Evolutionary conservation across 2,797 vertebrate species (phyloP).

Genomic region (Coregonus suidteri): DNA sequence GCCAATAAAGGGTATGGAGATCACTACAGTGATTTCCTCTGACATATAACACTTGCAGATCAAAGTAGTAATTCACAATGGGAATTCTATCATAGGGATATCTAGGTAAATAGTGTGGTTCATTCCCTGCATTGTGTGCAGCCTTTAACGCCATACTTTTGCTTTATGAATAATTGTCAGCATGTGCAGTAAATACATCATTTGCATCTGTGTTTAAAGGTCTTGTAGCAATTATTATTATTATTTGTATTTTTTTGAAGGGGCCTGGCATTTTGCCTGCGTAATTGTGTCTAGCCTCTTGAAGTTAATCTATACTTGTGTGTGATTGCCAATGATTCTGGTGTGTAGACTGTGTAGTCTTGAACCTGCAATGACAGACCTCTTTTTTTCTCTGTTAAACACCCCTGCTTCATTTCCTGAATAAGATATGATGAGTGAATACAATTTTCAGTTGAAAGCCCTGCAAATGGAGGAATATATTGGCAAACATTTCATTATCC

Average conservation of each 20-base stretch:
- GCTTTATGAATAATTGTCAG: no score
- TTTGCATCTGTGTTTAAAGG: no score
- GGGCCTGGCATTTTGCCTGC: no score
- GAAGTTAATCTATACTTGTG: background rate
- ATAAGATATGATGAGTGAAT: constrained; percentile 28
- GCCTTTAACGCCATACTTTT: no score
- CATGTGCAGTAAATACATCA: no score
- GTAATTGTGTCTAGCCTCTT: no score
- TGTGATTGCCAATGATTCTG: background rate
- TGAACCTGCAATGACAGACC: background rate
- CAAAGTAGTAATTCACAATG: background rate
- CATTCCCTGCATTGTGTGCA: no score
- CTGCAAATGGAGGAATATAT: constrained; percentile 36
- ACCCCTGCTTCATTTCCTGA: constrained; percentile 30
- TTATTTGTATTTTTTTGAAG: no score
- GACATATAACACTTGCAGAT: background rate
- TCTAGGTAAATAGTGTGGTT: no score
- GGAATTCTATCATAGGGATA: no score
- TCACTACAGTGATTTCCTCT: background rate
- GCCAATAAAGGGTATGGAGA: no score
- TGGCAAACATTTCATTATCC: constrained; percentile 58
- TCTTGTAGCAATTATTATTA: no score
- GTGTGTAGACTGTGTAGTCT: constrained; percentile 12
- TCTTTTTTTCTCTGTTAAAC: constrained; percentile 27
- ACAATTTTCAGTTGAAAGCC: constrained; percentile 44